Conservation (phyloP, 2,797 vertebrate genomes). For the Pangasius sanitwongsei region DNA sequence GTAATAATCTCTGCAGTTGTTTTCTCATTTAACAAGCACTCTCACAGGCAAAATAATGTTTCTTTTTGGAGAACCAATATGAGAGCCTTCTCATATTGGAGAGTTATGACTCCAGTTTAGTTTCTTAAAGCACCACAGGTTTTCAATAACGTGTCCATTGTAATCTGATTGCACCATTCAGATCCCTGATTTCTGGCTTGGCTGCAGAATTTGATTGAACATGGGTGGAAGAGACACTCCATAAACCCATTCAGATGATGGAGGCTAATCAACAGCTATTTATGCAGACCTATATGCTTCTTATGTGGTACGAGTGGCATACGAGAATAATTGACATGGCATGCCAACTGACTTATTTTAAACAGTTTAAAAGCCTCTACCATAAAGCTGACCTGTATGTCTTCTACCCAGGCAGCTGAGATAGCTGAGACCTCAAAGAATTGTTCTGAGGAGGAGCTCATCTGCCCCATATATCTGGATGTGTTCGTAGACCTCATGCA, state of each 20-base stretch:
- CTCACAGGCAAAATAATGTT: not conserved
- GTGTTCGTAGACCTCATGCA: constrained; percentile 93
- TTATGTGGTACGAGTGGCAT: not conserved
- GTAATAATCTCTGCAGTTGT: not conserved
- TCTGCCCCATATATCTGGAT: constrained; percentile 94
- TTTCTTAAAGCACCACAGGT: not conserved
- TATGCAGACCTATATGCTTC: constrained; percentile 17
- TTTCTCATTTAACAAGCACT: constrained; percentile 1
- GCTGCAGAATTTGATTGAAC: constrained; percentile 45
- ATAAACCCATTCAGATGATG: constrained; percentile 41
- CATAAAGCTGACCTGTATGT: constrained; percentile 27
- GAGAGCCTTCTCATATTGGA: not conserved
- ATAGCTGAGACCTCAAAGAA: constrained; percentile 96
- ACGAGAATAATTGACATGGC: constrained; percentile 19
- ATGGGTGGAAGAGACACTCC: constrained; percentile 42
- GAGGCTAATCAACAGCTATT: constrained; percentile 37
- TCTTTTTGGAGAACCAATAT: not conserved
- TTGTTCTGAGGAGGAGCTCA: constrained; percentile 96
- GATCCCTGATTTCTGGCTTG: constrained; percentile 30
- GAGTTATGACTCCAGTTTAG: not conserved
- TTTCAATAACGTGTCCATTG: constrained; percentile 25
- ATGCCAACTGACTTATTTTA: not conserved
- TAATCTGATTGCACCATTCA: constrained; percentile 36
- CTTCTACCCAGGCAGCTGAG: constrained; percentile 44
- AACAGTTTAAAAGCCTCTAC: constrained; percentile 7